A percentile compares a stretch with the other conserved stretches of the same genome.
These are phyloP conservation scores for Aplodontia rufa DNA, from an alignment of 2,113 vertebrate species.

Conservation along the genomic window DNA sequence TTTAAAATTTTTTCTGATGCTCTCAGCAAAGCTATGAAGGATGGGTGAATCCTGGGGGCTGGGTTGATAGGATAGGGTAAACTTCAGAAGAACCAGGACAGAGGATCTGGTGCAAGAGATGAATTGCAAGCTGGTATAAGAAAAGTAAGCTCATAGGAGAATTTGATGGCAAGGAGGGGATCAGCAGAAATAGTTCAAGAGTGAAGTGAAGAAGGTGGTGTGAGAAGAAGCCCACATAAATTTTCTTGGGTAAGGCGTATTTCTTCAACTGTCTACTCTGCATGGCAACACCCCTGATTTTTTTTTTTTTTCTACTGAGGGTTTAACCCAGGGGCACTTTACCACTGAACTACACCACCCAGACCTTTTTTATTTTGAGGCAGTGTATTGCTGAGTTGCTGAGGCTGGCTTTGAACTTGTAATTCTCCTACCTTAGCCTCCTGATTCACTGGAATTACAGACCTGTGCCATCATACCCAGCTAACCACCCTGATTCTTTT, in stretches of 20 bases:
- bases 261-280: not conserved
- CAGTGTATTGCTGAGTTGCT: no score
- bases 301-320: not conserved
- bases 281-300: not conserved
- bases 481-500: constrained; percentile 8
- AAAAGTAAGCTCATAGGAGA: not conserved
- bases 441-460: no score
- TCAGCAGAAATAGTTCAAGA: not conserved
- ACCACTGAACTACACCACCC: not conserved
- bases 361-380: no score
- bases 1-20: no score
- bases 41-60: not conserved
- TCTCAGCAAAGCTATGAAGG: not conserved
- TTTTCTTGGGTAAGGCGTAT: not conserved
- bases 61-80: not conserved
- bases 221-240: not conserved
- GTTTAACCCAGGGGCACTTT: not conserved
- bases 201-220: not conserved
- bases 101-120: not conserved
- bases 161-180: not conserved
- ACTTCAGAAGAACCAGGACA: constrained; percentile 4
- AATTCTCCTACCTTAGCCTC: no score
- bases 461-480: no score
- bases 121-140: not conserved
- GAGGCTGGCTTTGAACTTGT: no score